A percentile compares a stretch with the other conserved stretches of the same genome.
Evolutionary conservation across 2,888 invertebrate genomes (phyloP).

Genomic region (Agrilus cyanescens): DNA sequence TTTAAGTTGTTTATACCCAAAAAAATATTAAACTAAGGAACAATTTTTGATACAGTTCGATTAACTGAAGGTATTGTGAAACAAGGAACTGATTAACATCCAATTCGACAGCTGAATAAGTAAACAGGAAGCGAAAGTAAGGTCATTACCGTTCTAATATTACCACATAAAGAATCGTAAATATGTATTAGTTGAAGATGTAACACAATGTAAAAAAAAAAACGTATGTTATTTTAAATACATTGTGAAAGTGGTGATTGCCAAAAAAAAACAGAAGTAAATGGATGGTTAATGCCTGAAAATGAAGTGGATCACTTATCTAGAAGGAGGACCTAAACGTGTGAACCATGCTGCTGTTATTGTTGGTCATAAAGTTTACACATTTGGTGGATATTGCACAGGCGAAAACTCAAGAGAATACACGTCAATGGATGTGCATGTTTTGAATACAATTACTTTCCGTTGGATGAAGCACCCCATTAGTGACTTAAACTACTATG

Average conservation of each 20-base stretch:
- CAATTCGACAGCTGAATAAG: too few relatives aligned
- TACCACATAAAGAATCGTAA: background rate
- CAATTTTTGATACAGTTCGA: too few relatives aligned
- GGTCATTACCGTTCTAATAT: too few relatives aligned
- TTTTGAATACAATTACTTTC: slow-evolving; percentile 61
- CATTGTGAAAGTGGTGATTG: background rate
- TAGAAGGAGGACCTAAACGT: slow-evolving; percentile 82
- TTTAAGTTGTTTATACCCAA: too few relatives aligned
- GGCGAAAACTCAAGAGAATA: slow-evolving; percentile 65
- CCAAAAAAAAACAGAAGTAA: background rate
- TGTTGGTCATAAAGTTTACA: slow-evolving; percentile 68
- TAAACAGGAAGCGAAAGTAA: too few relatives aligned
- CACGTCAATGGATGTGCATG: slow-evolving; percentile 76
- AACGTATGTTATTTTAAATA: background rate
- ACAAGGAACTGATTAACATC: too few relatives aligned
- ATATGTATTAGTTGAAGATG: background rate
- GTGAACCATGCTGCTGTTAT: slow-evolving; percentile 88
- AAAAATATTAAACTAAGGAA: too few relatives aligned
- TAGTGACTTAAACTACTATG: slow-evolving; percentile 38
- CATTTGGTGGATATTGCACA: slow-evolving; percentile 87
- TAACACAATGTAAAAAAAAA: background rate
- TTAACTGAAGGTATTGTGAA: too few relatives aligned
- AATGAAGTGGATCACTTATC: slow-evolving; percentile 75
- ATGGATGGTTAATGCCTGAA: slow-evolving; percentile 6
- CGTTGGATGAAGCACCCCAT: slow-evolving; percentile 47